Base-by-base conservation (phyloP, 2,888 invertebrate genomes). In the Erynnis tages region DNA sequence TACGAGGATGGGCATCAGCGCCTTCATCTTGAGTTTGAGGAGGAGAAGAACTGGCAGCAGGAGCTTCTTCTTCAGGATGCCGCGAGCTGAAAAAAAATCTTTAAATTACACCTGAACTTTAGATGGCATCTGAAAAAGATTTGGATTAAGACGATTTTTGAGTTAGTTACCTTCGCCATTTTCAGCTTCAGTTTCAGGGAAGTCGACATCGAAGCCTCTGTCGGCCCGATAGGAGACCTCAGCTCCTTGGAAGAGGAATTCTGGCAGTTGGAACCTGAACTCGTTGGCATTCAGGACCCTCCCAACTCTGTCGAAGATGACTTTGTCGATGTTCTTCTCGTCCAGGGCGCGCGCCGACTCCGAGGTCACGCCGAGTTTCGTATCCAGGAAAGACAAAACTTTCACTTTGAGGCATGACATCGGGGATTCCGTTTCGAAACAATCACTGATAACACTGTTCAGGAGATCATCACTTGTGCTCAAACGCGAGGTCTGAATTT, bases 21-120 rank as follows among this genome's bases (percentile, higher is more conserved):
- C 93, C 81, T 96, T 96, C 91, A 96, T 90, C 82, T 96, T 96
- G 69, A 96, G 80, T 82, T 96, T 96, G 66, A 96, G 83, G 44
- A 96, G 91, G 62, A 96, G 86, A 62, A 96, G 84, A 57, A 96
- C 91, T 10, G 96, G 96, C 70, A 96, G 86, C 58, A 96, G 89
- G 40, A 96, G 91, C 78, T 96, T 96, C 90, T 96, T 95, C 91
- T 96, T 95, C 69, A 95, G 90, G 76, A 94, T 89, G 66, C 94
- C 95, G 59, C 95, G 93, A 66, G 94, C 96, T 94, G 79, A 79
- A 85, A 44, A 61, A 63, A 55, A 64, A 14, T n/a, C n/a, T n/a
- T n/a, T n/a, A n/a, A n/a, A n/a, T n/a, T n/a, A n/a, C n/a, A n/a
- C 30, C 30, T 10, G 14, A 2, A 13, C 46, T 43, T 57, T 57